Conservation (phyloP, 1,140 invertebrate species). For the Philotrypesis tridentata region DNA sequence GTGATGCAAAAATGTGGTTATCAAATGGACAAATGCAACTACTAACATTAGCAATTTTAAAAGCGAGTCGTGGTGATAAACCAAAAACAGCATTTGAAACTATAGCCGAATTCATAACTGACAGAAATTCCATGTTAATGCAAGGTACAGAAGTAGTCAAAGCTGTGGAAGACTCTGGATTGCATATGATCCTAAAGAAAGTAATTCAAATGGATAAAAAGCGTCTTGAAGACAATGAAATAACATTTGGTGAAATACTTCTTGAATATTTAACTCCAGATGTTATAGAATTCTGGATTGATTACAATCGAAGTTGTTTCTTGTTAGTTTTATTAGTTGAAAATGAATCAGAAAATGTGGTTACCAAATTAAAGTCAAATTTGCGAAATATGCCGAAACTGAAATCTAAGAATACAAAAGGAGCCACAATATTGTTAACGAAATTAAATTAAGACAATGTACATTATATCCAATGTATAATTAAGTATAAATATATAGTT, state of each 20-base stretch:
- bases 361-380: slow-evolving; percentile 54
- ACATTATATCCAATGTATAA: slow-evolving; percentile 27
- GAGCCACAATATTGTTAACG: slow-evolving; percentile 75
- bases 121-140: slow-evolving; percentile 67
- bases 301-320: slow-evolving; percentile 78
- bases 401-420: slow-evolving; percentile 66
- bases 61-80: slow-evolving; percentile 71
- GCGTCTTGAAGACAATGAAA: slow-evolving; percentile 59
- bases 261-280: slow-evolving; percentile 65
- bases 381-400: slow-evolving; percentile 53
- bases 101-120: slow-evolving; percentile 70
- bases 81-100: slow-evolving; percentile 67
- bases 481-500: slow-evolving; percentile 7
- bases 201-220: slow-evolving; percentile 80
- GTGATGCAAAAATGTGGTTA: slow-evolving; percentile 81
- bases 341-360: slow-evolving; percentile 60
- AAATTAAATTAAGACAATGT: slow-evolving; percentile 59
- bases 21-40: slow-evolving; percentile 80
- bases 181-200: slow-evolving; percentile 88
- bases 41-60: slow-evolving; percentile 82
- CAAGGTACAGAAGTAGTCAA: slow-evolving; percentile 70
- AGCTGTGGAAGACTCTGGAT: slow-evolving; percentile 84
- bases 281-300: slow-evolving; percentile 74
- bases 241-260: slow-evolving; percentile 72
- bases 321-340: slow-evolving; percentile 75